Percentiles rank a stretch among this genome's conserved stretches.
phyloP scores from a whole-genome alignment of 1,140 invertebrate species.

The Drosophila miranda region DNA sequence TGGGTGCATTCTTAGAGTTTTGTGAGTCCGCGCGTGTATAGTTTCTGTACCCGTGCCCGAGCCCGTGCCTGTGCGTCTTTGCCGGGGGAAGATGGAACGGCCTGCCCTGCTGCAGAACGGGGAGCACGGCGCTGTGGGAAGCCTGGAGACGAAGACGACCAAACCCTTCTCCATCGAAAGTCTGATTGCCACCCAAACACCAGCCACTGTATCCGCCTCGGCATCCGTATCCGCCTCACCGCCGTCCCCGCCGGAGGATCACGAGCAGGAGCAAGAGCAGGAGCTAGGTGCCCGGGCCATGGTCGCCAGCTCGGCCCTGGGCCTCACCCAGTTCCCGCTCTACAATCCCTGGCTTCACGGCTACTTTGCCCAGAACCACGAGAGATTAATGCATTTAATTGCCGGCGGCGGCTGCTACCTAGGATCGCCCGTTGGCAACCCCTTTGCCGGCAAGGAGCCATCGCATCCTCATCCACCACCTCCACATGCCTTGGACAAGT shows the following conservation, averaged over 20 bases:
- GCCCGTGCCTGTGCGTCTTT: not conserved
- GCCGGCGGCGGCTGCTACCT: constrained; percentile 69
- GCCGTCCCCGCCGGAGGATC: constrained; percentile 35
- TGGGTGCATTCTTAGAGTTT: no score
- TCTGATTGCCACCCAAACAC: constrained; percentile 73
- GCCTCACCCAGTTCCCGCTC: constrained; percentile 75
- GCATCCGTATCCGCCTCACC: constrained; percentile 1
- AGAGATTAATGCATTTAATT: constrained; percentile 73
- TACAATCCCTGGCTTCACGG: constrained; percentile 82
- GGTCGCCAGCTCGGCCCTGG: constrained; percentile 68
- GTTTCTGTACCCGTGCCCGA: no score
- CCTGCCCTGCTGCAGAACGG: constrained; percentile 45
- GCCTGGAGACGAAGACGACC: constrained; percentile 24
- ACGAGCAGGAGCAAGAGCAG: constrained; percentile 44
- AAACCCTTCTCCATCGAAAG: constrained; percentile 81
- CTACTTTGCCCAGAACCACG: constrained; percentile 79
- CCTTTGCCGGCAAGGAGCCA: constrained; percentile 28
- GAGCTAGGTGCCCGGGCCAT: constrained; percentile 69
- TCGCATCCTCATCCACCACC: constrained; percentile 7
- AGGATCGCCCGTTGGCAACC: constrained; percentile 33
- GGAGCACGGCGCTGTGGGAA: constrained; percentile 22
- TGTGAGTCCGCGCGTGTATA: no score
- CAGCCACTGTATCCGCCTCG: constrained; percentile 25
- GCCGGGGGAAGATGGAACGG: constrained; percentile 55
- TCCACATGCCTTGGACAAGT: constrained; percentile 56